A percentile compares a stretch with the other conserved stretches of the same genome.
Conservation (phyloP, 2,888 invertebrate species). For the Leptopilina myrica region DNA sequence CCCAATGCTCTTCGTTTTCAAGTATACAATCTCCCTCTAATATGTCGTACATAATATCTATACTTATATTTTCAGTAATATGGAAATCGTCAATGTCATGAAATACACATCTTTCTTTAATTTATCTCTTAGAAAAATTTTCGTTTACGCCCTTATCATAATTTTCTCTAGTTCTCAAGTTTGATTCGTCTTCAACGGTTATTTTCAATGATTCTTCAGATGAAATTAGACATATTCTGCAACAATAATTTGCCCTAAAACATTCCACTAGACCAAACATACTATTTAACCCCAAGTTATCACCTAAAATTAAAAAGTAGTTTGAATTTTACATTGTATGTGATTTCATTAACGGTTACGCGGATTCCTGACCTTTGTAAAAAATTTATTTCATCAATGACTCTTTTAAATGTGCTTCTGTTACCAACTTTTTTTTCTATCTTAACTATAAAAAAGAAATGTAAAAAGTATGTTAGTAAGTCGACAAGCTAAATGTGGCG, state of each 20-base stretch:
- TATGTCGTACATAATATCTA: constrained; percentile 45
- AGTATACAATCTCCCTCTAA: constrained; percentile 26
- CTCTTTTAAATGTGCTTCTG: not conserved
- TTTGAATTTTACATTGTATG: constrained; percentile 10
- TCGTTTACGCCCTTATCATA: constrained; percentile 10
- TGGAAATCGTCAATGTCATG: constrained; percentile 21
- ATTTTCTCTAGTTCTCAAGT: constrained; percentile 26
- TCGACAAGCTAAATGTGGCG: constrained; percentile 31
- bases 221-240: constrained; percentile 22
- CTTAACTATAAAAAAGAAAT: constrained; percentile 1
- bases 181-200: not conserved
- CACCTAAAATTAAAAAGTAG: not conserved
- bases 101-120: constrained; percentile 9
- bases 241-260: constrained; percentile 19
- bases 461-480: constrained; percentile 24
- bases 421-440: constrained; percentile 31
- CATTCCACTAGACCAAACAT: constrained; percentile 38
- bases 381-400: constrained; percentile 35
- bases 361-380: constrained; percentile 23
- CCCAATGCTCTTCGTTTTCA: not conserved
- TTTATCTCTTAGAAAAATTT: not conserved
- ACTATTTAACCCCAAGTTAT: not conserved
- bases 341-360: not conserved
- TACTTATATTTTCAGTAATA: constrained; percentile 30
- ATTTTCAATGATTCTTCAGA: not conserved